These are phyloP conservation scores for Cybosia mesomella DNA, from an alignment of 2,888 invertebrate species.

Conservation along the genomic window DNA sequence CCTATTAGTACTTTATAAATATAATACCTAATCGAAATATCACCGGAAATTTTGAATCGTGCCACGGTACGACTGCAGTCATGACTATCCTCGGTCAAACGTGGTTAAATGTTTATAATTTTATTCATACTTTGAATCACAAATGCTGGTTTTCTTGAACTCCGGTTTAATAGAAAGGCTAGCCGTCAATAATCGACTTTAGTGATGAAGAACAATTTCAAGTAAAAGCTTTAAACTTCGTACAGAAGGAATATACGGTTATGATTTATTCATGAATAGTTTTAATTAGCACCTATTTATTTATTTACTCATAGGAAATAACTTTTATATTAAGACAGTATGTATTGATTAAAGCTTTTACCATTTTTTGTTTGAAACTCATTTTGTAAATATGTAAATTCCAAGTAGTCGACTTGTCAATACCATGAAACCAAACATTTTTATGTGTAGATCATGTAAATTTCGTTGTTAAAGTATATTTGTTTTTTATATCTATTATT, in stretches of 20 bases:
- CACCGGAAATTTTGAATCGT: not conserved
- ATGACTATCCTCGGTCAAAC: not conserved
- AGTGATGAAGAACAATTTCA: constrained; percentile 34
- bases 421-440: constrained; percentile 86
- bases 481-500: constrained; percentile 69
- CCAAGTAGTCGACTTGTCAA: constrained; percentile 79
- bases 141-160: not conserved
- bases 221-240: constrained; percentile 58
- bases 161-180: constrained; percentile 15
- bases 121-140: not conserved
- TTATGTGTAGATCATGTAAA: constrained; percentile 80
- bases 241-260: constrained; percentile 53
- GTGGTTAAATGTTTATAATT: not conserved
- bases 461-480: constrained; percentile 79
- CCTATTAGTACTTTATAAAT: constrained; percentile 18
- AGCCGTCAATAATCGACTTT: constrained; percentile 26
- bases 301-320: constrained; percentile 70
- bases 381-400: constrained; percentile 86
- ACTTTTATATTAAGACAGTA: constrained; percentile 37
- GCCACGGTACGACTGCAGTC: not conserved
- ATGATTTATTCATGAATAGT: constrained; percentile 51
- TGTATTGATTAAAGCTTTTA: constrained; percentile 72
- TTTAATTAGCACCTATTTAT: constrained; percentile 70
- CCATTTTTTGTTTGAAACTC: constrained; percentile 73
- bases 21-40: constrained; percentile 8